Conservation (phyloP, 1,140 invertebrate genomes). For the Apis dorsata region DNA sequence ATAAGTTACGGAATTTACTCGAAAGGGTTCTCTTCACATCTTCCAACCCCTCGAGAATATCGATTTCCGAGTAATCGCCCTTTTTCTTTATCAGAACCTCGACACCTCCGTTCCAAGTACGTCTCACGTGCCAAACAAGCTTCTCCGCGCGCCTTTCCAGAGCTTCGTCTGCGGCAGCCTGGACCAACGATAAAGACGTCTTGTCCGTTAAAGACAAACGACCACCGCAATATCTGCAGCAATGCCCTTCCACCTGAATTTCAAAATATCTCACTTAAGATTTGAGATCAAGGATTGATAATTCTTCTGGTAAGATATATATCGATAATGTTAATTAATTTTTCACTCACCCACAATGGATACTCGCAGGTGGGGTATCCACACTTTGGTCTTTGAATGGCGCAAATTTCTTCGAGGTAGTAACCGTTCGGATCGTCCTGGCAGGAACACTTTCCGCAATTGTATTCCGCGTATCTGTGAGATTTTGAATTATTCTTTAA, state of each 20-base stretch:
- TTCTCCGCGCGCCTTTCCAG: slow-evolving; percentile 54
- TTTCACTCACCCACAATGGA: slow-evolving; percentile 68
- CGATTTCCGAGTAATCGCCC: slow-evolving; percentile 63
- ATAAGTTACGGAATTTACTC: slow-evolving; percentile 43
- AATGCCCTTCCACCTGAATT: slow-evolving; percentile 75
- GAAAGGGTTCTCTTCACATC: slow-evolving; percentile 47
- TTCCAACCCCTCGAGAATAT: slow-evolving; percentile 60
- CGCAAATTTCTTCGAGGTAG: slow-evolving; percentile 74
- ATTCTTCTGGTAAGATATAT: too few relatives aligned
- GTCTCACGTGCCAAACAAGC: slow-evolving; percentile 72
- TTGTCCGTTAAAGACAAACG: slow-evolving; percentile 57
- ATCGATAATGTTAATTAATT: neutral
- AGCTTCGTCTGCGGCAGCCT: slow-evolving; percentile 53
- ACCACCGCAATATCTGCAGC: slow-evolving; percentile 76
- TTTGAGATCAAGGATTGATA: too few relatives aligned
- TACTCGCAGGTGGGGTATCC: slow-evolving; percentile 66
- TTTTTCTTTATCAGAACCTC: slow-evolving; percentile 75
- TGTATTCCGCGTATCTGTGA: slow-evolving; percentile 63
- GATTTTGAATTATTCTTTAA: neutral
- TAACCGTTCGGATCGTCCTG: slow-evolving; percentile 66
- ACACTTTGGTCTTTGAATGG: slow-evolving; percentile 71
- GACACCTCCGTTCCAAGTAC: slow-evolving; percentile 54
- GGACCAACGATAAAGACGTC: slow-evolving; percentile 57
- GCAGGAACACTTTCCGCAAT: slow-evolving; percentile 70
- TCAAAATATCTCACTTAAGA: neutral